A percentile compares a stretch with the other conserved stretches of the same genome.
phyloP scores from a whole-genome alignment of 2,797 vertebrate species.

The Hoplostethus mediterraneus region DNA sequence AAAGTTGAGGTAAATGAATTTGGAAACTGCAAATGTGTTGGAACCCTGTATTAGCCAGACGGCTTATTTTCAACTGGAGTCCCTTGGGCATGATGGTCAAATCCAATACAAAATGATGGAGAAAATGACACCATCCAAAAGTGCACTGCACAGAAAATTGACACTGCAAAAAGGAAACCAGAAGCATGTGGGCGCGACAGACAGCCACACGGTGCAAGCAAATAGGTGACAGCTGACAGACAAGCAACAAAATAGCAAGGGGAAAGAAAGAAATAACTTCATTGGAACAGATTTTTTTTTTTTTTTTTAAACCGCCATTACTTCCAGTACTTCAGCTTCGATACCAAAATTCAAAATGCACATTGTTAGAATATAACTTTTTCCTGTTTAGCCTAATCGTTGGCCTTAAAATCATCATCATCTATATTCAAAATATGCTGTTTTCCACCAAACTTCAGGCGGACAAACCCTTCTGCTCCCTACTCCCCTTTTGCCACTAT shows the following conservation, averaged over 20 bases:
- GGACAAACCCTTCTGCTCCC: slow-evolving; percentile 33
- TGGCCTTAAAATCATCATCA: no score
- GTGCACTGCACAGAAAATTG: not conserved
- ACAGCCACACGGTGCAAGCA: slow-evolving; percentile 8
- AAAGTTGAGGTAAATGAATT: slow-evolving; percentile 8
- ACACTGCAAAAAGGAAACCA: not conserved
- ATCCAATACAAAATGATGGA: not conserved
- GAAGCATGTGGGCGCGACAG: slow-evolving; percentile 8
- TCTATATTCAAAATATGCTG: no score
- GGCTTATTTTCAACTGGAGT: slow-evolving; percentile 8
- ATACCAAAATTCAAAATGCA: not conserved
- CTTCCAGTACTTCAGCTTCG: not conserved
- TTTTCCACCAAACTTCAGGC: slow-evolving; percentile 17
- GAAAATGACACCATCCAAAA: slow-evolving; percentile 2
- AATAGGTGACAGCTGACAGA: slow-evolving; percentile 17
- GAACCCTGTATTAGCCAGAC: not conserved
- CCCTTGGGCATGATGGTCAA: not conserved
- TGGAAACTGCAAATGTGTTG: slow-evolving; percentile 4
- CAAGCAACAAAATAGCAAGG: slow-evolving; percentile 4
- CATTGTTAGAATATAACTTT: no score
- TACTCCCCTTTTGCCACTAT: not conserved
- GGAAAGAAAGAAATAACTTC: not conserved
- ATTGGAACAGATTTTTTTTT: no score
- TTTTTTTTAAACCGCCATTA: not conserved
- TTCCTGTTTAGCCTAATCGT: no score